Conservation (phyloP, 2,797 vertebrate species). For the Australoheros facetus region DNA sequence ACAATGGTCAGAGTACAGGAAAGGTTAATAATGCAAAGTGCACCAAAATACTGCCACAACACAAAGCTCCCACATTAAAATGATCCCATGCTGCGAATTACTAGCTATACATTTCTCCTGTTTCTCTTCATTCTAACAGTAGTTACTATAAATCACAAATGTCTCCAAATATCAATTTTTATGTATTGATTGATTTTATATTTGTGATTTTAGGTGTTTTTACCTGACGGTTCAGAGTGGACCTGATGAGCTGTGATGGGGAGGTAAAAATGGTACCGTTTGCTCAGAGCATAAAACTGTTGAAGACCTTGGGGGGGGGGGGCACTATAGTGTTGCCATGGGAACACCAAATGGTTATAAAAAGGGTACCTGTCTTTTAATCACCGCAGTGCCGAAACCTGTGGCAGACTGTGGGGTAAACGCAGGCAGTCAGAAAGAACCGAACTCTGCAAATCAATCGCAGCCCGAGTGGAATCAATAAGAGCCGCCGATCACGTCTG, state of each 20-base stretch:
- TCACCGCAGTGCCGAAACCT: constrained; percentile 16
- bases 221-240: background rate
- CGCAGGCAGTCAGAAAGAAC: constrained; percentile 52
- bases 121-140: background rate
- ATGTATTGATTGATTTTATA: rapidly evolving
- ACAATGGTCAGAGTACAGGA: constrained; percentile 15
- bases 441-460: constrained; percentile 55
- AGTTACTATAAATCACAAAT: background rate
- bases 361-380: constrained; percentile 59
- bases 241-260: background rate
- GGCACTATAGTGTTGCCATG: constrained; percentile 51
- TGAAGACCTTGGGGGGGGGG: constrained; percentile 42
- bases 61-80: constrained; percentile 5
- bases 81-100: background rate
- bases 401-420: constrained; percentile 42
- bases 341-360: constrained; percentile 49
- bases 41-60: constrained; percentile 37
- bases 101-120: background rate
- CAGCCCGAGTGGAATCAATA: constrained; percentile 52
- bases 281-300: constrained; percentile 18
- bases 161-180: background rate
- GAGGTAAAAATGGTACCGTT: constrained; percentile 28
- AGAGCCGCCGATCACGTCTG: constrained; percentile 43
- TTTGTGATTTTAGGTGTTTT: background rate
- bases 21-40: constrained; percentile 26